Evolutionary conservation across 2,797 vertebrate genomes (phyloP).

Genomic region (Rhincodon typus): DNA sequence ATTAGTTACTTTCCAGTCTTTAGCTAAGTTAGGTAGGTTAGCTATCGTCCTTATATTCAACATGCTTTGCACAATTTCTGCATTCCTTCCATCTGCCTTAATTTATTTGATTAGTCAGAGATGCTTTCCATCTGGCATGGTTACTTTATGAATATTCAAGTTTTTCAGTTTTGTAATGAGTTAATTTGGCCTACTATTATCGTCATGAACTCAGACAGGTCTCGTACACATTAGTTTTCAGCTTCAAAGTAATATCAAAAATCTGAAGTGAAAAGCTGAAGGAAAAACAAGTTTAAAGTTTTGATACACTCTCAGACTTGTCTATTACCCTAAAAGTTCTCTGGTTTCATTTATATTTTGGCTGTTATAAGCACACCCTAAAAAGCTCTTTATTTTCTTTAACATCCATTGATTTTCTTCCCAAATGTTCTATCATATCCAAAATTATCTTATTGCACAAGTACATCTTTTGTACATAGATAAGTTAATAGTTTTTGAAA

Average conservation of each 20-base stretch:
- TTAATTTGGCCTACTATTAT: slow-evolving; percentile 19
- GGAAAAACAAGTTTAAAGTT: not conserved
- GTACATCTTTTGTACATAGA: not conserved
- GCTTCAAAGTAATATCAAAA: not conserved
- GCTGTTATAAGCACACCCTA: too few species aligned
- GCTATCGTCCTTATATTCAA: slow-evolving; percentile 11
- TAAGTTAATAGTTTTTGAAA: not conserved
- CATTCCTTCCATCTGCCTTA: slow-evolving; percentile 3
- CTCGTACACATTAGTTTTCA: not conserved
- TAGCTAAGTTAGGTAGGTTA: not conserved
- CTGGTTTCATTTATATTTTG: not conserved
- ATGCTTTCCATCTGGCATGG: slow-evolving; percentile 19
- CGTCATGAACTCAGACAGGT: not conserved
- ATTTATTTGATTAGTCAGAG: slow-evolving; percentile 25
- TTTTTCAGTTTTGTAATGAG: not conserved
- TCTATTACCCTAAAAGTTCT: not conserved
- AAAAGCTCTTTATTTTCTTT: not conserved
- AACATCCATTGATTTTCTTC: not conserved
- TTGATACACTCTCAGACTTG: not conserved
- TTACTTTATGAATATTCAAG: slow-evolving; percentile 16
- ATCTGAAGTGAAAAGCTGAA: not conserved
- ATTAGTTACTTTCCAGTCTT: slow-evolving; percentile 36
- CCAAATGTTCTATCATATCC: not conserved
- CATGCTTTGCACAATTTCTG: slow-evolving; percentile 23
- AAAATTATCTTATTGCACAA: not conserved